phyloP scores from a whole-genome alignment of 2,797 vertebrate species.

The Diplodus sargus region DNA sequence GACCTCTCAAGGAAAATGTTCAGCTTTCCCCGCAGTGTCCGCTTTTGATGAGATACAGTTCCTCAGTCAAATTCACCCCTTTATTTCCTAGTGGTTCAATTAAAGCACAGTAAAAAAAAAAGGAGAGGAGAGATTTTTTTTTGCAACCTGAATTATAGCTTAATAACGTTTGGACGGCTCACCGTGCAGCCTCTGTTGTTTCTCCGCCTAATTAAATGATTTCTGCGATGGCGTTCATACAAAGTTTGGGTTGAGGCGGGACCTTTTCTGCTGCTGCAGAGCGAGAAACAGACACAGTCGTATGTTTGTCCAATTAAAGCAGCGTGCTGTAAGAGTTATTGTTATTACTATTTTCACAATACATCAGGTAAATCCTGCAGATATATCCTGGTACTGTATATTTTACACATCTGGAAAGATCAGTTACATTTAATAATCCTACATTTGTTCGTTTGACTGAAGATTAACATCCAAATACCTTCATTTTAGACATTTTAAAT shows the following conservation, averaged over 20 bases:
- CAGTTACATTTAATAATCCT: no score
- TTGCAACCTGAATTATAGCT: constrained; percentile 36
- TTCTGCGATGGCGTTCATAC: constrained; percentile 12
- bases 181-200: constrained; percentile 30
- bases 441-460: no score
- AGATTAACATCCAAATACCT: no score
- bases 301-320: neutral
- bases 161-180: constrained; percentile 26
- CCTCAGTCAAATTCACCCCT: constrained; percentile 22
- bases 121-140: constrained; percentile 24
- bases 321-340: neutral
- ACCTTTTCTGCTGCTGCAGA: neutral
- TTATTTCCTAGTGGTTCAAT: constrained; percentile 54
- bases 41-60: constrained; percentile 36
- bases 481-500: no score
- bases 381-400: neutral
- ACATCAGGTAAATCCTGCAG: neutral
- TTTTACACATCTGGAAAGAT: neutral
- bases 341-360: neutral
- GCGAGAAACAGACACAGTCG: neutral
- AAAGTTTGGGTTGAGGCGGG: constrained; percentile 23
- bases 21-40: constrained; percentile 23
- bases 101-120: constrained; percentile 41
- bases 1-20: constrained; percentile 33
- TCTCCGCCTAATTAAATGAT: constrained; percentile 36